These are phyloP conservation scores for Drosophila fulvimacula DNA, from an alignment of 2,888 invertebrate species.

Conservation along the genomic window DNA sequence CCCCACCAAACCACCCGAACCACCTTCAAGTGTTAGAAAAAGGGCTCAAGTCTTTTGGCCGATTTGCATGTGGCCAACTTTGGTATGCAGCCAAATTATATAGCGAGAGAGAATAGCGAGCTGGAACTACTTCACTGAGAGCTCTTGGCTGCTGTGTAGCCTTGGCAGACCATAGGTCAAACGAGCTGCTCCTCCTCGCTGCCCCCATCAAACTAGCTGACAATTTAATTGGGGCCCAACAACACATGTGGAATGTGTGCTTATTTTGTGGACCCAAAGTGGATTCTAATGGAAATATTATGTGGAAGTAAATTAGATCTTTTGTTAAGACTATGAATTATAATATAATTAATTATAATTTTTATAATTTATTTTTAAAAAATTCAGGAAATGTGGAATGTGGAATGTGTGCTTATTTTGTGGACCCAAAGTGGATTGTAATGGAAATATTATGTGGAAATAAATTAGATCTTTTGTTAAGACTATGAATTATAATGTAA, in stretches of 20 bases:
- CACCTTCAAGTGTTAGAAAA: constrained; percentile 57
- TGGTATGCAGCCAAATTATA: constrained; percentile 55
- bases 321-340: not conserved
- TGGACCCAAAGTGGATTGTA: not conserved
- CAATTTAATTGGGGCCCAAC: constrained; percentile 53
- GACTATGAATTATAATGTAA: not conserved
- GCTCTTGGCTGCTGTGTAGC: constrained; percentile 56
- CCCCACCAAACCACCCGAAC: not conserved
- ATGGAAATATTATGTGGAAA: not conserved
- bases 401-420: constrained; percentile 34
- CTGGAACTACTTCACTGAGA: constrained; percentile 48
- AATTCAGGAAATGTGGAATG: constrained; percentile 14
- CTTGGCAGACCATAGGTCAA: constrained; percentile 55
- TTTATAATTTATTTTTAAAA: too few relatives aligned
- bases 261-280: not conserved
- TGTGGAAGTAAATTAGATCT: not conserved
- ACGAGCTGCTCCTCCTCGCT: constrained; percentile 21
- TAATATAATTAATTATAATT: not conserved
- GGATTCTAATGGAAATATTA: not conserved
- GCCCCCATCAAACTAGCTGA: constrained; percentile 31
- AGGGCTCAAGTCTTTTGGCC: constrained; percentile 35
- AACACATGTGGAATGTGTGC: constrained; percentile 41
- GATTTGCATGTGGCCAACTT: constrained; percentile 55
- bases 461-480: not conserved
- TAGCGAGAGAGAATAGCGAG: constrained; percentile 29